Base-by-base conservation (phyloP, 2,797 vertebrate species). In the Sebastes iracundus region DNA sequence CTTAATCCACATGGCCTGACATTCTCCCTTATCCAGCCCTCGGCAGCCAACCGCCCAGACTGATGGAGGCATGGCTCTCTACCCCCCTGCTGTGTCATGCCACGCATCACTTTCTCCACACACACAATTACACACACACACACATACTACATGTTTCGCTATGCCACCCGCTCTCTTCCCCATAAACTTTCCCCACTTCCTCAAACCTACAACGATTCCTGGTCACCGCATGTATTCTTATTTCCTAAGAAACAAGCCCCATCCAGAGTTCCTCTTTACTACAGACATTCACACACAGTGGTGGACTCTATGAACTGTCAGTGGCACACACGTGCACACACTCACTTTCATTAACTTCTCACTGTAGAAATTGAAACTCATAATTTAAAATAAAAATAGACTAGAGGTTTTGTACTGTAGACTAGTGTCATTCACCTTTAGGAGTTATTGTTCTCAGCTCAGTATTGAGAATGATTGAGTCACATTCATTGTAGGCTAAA, bases 1-100 rank as follows among this genome's bases (percentile, higher is more conserved):
- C 90, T 90, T 95, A 95, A 96, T 94, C 94, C 93, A 90, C 90
- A 88, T 91, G 91, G 91, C 91, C 91, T 90, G 92, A 92, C 92
- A 93, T 84, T 87, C 91, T 86, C 89, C 46, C 81, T 91, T 91
- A 93, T 93, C 92, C 92, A 75, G 83, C 88, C 80, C 77, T 82
- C 65, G n/a, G 83, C 84, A 82, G 87, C 85, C 86, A 86, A 87
- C 80, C 83, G 81, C 56, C 80, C 81, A 85, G 79, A 85, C 83
- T 86, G 87, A 93, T 80, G 67, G 81, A 92, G 83, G 80, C 80
- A 65, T 18, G 18, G 81, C 82, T 80, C 83, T 75, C 74, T 49
- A 49, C 46, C 86, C 80, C 81, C 86, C 85, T 84, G 76, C 90
- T 86, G 85, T 75, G 82, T 84, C 78, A 84, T 56, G 66, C 59